Conservation (phyloP, 2,888 invertebrate genomes). For the Cerceris ruficornis region DNA sequence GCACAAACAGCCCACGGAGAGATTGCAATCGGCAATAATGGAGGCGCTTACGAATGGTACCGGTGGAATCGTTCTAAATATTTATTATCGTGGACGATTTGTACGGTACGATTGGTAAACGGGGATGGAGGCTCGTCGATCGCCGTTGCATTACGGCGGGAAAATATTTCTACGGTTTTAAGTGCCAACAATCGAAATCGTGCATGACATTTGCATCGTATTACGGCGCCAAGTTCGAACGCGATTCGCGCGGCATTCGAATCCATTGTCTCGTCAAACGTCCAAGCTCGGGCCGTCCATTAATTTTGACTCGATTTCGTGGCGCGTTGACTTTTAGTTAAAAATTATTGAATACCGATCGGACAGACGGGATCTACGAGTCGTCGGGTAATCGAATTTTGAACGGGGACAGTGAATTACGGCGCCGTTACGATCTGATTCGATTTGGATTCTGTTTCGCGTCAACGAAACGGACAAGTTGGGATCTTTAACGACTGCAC, state of each 20-base stretch:
- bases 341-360: no score
- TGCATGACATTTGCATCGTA: neutral
- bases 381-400: no score
- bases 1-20: conserved; percentile 51
- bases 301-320: no score
- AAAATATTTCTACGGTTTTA: conserved; percentile 2
- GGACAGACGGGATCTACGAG: no score
- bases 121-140: conserved; percentile 27
- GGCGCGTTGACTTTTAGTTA: no score
- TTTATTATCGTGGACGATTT: conserved; percentile 26
- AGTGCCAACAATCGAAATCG: conserved; percentile 4
- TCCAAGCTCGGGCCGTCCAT: no score
- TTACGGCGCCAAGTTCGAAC: neutral
- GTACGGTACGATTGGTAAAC: neutral
- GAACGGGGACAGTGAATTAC: no score
- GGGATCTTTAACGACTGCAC: no score
- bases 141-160: conserved; percentile 4
- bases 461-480: no score
- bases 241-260: neutral
- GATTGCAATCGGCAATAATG: conserved; percentile 56
- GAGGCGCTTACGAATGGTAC: conserved; percentile 23
- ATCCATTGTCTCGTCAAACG: neutral
- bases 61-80: conserved; percentile 40
- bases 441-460: no score
- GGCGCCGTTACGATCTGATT: no score